Percentiles rank a stretch among this genome's conserved stretches.
Evolutionary conservation across 2,888 invertebrate species (phyloP).

Genomic region (Spodoptera picta): DNA sequence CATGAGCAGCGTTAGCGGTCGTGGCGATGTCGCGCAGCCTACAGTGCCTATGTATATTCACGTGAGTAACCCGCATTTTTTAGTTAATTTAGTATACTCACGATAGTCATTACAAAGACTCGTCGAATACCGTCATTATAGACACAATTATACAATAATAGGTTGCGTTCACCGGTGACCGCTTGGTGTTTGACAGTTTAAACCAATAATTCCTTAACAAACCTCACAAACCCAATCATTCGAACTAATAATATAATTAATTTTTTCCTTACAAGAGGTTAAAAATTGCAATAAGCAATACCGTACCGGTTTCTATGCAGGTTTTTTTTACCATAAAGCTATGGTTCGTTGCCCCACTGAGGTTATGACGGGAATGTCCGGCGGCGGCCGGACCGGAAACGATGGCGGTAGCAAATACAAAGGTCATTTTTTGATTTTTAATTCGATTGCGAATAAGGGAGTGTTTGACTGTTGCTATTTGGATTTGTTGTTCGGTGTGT

Average conservation of each 20-base stretch:
- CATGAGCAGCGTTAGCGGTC: no score
- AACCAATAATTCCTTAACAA: not conserved
- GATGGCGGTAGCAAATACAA: constrained; percentile 40
- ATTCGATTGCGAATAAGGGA: constrained; percentile 4
- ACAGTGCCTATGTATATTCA: no score
- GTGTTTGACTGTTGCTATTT: not conserved
- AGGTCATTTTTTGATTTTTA: constrained; percentile 53
- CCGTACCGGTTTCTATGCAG: constrained; percentile 44
- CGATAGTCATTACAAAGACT: no score
- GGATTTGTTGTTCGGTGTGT: not conserved
- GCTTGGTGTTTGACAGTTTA: no score
- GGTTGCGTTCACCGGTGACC: no score
- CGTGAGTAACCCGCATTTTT: no score
- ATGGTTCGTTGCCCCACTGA: constrained; percentile 49
- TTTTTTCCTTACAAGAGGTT: constrained; percentile 18
- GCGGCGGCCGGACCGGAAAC: constrained; percentile 56
- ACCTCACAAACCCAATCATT: constrained; percentile 5
- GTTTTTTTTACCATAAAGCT: constrained; percentile 42
- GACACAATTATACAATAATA: no score
- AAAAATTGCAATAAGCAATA: constrained; percentile 43
- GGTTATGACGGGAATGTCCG: constrained; percentile 70
- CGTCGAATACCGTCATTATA: no score
- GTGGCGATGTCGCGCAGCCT: no score
- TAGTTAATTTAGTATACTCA: no score
- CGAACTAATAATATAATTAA: constrained; percentile 7